Evolutionary conservation across 1,140 invertebrate genomes (phyloP), one percentile per base, ranked within the genome.

Genomic region (Drosophila guanche): DNA sequence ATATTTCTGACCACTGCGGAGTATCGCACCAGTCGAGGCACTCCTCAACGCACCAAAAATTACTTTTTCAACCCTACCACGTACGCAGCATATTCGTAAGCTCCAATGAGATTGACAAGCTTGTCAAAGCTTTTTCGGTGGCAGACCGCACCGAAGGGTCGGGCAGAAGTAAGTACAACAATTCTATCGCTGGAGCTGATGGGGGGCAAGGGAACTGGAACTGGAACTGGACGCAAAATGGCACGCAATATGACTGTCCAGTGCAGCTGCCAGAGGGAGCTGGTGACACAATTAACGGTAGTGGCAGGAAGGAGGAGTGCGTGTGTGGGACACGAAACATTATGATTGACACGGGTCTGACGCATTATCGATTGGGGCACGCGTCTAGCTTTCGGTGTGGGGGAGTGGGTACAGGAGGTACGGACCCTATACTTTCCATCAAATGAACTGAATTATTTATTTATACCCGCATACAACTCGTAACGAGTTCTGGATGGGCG

Each of bases 31-130:
- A 41, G 4, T 55, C 12, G 25, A 33, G n/a, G 12, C 22, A 12
- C 20, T 27, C 23, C 14, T 22, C 37, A 3, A 10, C 5, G 1
- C 58, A 16, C n/a, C 22, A 33, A 33, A 51, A 20, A 6, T 14
- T 5, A 51, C 29, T 27, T 48, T 14, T 5, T 12, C 23, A 7
- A 7, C 25, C 20, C 20, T 25, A 14, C 16, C 20, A n/a, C 33
- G 25, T 63, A 63, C 59, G 62, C 69, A 68, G 33, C 43, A 58
- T 61, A 12, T 37, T 37, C 3, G 8, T 12, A 70, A 75, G 60
- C 71, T 55, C 42, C 60, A 71, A 54, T 57, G 22, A 43, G 75
- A 66, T 74, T 78, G 75, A 75, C 66, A 71, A 47, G 65, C 66
- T 75, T 75, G 66, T 55, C 65, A 56, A 70, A 75, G 48, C 40